Percentiles rank a stretch among this genome's conserved stretches.
phyloP scores from a whole-genome alignment of 2,888 invertebrate species.

The Drosophila helvetica region DNA sequence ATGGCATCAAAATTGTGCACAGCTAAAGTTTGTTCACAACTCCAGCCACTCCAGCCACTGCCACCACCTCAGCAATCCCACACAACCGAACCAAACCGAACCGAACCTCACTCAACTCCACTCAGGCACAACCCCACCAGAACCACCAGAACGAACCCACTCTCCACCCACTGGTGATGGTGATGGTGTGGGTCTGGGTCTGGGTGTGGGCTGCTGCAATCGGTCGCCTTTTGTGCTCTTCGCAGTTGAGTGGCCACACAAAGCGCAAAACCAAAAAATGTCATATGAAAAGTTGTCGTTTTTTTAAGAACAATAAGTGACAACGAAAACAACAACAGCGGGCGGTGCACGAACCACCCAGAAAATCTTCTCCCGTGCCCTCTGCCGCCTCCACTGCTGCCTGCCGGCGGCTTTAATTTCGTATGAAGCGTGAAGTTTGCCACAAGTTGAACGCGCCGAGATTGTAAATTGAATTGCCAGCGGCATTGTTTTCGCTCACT shows the following conservation, averaged over 20 bases:
- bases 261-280: constrained; percentile 73
- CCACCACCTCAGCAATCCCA: no score
- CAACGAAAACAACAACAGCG: constrained; percentile 75
- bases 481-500: constrained; percentile 82
- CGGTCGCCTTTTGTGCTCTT: constrained; percentile 80
- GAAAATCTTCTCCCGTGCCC: not conserved
- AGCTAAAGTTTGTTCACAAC: constrained; percentile 45
- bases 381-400: no score
- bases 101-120: constrained; percentile 23
- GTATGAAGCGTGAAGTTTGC: constrained; percentile 76
- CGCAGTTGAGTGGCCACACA: constrained; percentile 83
- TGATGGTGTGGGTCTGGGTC: not conserved
- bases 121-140: constrained; percentile 9
- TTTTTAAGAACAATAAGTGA: constrained; percentile 73
- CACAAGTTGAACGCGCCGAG: constrained; percentile 62
- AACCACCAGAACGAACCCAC: constrained; percentile 3
- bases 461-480: constrained; percentile 82
- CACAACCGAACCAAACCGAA: no score
- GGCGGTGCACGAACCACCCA: constrained; percentile 46
- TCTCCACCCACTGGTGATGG: constrained; percentile 1
- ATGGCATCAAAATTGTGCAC: constrained; percentile 67
- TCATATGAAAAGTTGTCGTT: constrained; percentile 67
- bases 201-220: constrained; percentile 57
- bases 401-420: constrained; percentile 75
- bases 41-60: not conserved